phyloP scores from a whole-genome alignment of 92 coral and sea anemone genomes.

The Actinostola sp. region DNA sequence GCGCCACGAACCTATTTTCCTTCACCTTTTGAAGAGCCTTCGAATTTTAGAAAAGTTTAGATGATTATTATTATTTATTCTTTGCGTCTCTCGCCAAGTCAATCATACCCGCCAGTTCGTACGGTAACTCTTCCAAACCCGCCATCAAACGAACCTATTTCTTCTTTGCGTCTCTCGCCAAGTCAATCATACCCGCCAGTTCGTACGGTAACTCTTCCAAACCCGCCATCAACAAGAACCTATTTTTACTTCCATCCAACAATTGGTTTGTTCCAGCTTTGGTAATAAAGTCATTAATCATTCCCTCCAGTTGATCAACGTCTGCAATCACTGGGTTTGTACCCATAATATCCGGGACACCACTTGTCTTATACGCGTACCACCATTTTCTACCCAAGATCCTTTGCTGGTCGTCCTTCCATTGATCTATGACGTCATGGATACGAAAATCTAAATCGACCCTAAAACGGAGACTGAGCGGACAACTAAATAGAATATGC shows the following conservation, averaged over 20 bases:
- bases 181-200: not conserved
- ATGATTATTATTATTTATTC: no score
- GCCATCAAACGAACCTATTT: conserved; percentile 12
- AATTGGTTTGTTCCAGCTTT: conserved; percentile 29
- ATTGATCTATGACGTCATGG: conserved; percentile 36
- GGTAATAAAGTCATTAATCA: conserved; percentile 26
- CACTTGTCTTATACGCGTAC: conserved; percentile 61
- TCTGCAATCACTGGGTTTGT: conserved; percentile 45
- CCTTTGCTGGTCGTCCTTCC: conserved; percentile 49
- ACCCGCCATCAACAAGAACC: conserved; percentile 52
- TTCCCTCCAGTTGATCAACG: conserved; percentile 37
- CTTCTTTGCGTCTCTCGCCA: not conserved
- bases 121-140: conserved; percentile 47
- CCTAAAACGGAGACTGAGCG: conserved; percentile 59
- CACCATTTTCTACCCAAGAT: conserved; percentile 66
- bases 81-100: not conserved
- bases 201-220: conserved; percentile 44
- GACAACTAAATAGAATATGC: conserved; percentile 52
- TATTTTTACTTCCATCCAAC: conserved; percentile 19
- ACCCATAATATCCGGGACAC: conserved; percentile 42
- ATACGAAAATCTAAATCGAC: conserved; percentile 45
- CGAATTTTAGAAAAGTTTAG: no score
- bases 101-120: conserved; percentile 9
- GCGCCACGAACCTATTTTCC: no score
- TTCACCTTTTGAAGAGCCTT: no score